Evolutionary conservation across 1,140 invertebrate species (phyloP).

Genomic region (Heliconius nattereri): DNA sequence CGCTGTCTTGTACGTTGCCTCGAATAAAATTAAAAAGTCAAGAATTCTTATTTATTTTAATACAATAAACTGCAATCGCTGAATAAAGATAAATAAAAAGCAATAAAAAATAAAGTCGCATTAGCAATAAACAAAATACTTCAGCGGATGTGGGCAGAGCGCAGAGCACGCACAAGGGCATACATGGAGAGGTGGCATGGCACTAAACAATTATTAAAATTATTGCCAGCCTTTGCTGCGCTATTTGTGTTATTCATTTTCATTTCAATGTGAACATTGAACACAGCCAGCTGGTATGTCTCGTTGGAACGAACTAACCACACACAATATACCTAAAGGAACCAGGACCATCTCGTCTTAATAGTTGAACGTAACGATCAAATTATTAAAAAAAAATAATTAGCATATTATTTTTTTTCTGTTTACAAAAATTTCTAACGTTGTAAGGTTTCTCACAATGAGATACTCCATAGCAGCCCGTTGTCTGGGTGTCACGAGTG

Average conservation of each 20-base stretch:
- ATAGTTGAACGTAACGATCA: not conserved
- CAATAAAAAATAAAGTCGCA: slow-evolving; percentile 81
- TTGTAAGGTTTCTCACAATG: slow-evolving; percentile 29
- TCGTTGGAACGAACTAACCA: not conserved
- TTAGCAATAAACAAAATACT: slow-evolving; percentile 82
- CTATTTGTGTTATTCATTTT: slow-evolving; percentile 26
- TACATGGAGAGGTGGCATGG: slow-evolving; percentile 54
- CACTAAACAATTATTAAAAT: slow-evolving; percentile 43
- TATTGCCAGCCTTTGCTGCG: slow-evolving; percentile 24
- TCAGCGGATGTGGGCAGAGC: slow-evolving; percentile 80
- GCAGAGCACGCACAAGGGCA: slow-evolving; percentile 61
- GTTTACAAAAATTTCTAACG: slow-evolving; percentile 20
- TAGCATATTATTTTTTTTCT: not conserved
- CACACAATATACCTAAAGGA: not conserved
- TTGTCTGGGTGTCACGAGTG: slow-evolving; percentile 73
- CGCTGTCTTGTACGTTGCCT: slow-evolving; percentile 76
- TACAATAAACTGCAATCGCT: slow-evolving; percentile 81
- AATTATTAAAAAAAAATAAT: not conserved
- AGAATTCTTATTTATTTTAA: slow-evolving; percentile 82
- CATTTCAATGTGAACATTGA: slow-evolving; percentile 14
- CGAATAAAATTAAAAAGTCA: slow-evolving; percentile 81
- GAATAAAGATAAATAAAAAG: slow-evolving; percentile 82
- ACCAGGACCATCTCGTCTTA: not conserved
- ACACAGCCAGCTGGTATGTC: not conserved
- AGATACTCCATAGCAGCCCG: slow-evolving; percentile 53